Base-by-base conservation (phyloP, 2,888 invertebrate species). In the Panopea generosa region DNA sequence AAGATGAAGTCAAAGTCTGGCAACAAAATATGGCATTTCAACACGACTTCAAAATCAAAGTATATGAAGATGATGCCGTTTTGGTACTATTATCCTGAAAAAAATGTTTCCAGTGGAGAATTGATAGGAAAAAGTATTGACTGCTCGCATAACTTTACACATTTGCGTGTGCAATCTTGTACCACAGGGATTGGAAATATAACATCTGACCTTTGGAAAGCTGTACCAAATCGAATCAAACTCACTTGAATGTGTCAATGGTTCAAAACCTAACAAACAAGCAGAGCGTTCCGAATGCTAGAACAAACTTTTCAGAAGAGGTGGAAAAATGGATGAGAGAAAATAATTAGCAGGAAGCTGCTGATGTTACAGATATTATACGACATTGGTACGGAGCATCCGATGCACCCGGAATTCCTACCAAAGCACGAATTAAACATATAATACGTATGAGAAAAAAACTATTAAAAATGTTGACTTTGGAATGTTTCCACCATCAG, bases 231-330 rank as follows among this genome's bases (percentile, higher is more conserved):
- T 33, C 33, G 6, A 33, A 33, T 33, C 33, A 50, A 53, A 71
- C 71, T 11, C 29, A 2, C 4, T 27, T 74, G 18, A 62, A 47
- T 29, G 3, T 33, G 20, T 18, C 75, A 2, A 43, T 69, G 14
- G 69, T 75, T 14, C 60, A 63, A 6, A 63, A 75, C 18, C 49
- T 75, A 20, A 22, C 69, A n/a, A 69, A 75, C 20, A 69, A 69
- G 49, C 75, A 75, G 26, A 75, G 60, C 33, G 75, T 65, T 7
- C 56, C 63, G 18, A 65, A 65, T 60, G 75, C 75, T 7, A 14
- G 69, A 1, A 75, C 69, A 7, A 24, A 69, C 29, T 75, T 75
- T 40, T 65, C 55, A 6, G 33, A 45, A 33, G 65, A 69, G 16
- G 65, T 75, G 14, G 69, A 69, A 66, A 16, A 24, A 1, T 72